Evolutionary conservation across 2,888 invertebrate genomes (phyloP).

Genomic region (Rhorus exstirpatorius): DNA sequence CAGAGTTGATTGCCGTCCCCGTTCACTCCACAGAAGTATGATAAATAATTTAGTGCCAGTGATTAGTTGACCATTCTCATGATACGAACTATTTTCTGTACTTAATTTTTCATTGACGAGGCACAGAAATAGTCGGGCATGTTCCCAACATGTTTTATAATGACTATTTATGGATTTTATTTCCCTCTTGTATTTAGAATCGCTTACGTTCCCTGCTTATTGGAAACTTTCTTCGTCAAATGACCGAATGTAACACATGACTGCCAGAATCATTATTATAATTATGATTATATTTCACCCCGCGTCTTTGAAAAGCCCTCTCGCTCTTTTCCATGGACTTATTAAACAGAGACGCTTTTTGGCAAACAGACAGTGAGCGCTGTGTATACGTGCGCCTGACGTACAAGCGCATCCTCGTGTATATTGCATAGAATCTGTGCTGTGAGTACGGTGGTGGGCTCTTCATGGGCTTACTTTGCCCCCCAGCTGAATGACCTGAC

Average conservation of each 20-base stretch:
- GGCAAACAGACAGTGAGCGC: conserved; percentile 60
- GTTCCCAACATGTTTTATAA: neutral
- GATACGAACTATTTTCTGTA: neutral
- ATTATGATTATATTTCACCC: conserved; percentile 37
- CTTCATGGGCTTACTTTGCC: conserved; percentile 55
- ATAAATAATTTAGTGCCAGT: conserved; percentile 7
- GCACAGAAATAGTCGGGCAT: neutral
- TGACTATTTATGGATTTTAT: neutral
- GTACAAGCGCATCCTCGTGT: conserved; percentile 63
- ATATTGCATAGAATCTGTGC: conserved; percentile 26
- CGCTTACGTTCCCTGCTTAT: too few relatives aligned
- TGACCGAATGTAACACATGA: conserved; percentile 26
- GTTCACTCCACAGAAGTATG: neutral
- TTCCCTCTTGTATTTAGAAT: too few relatives aligned
- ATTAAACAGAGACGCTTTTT: conserved; percentile 29
- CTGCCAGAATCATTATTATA: conserved; percentile 36
- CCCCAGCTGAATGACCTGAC: conserved; percentile 34
- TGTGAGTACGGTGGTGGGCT: conserved; percentile 16
- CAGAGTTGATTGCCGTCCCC: neutral
- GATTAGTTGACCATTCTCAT: too few relatives aligned
- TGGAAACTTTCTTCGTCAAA: conserved; percentile 30
- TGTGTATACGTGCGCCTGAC: conserved; percentile 33
- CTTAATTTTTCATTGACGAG: neutral
- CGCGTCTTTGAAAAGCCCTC: conserved; percentile 1
- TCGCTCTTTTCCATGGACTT: conserved; percentile 4